Base-by-base conservation (phyloP, 2,888 invertebrate genomes). In the Esperia sulphurella region DNA sequence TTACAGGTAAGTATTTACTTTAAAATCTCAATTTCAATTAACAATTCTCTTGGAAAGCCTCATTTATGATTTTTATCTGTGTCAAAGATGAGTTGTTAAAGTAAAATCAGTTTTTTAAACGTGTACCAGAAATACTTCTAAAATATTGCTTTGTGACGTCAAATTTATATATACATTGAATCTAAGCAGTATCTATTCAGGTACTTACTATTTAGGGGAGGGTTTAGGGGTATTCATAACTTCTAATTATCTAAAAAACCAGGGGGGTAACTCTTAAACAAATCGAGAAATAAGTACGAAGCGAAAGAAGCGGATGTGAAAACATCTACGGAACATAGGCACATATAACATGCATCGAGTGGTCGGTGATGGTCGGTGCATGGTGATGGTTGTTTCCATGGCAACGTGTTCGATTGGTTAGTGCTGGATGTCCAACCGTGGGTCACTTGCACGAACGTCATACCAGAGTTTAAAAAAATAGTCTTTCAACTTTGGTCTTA, bases 361-460 rank as follows among this genome's bases (percentile, higher is more conserved):
- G 53, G 49, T 54, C 57, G 58, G 59, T n/a, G 37, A 44, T 51
- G 75, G 74, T 75, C 63, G 60, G 80, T 80, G 83, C 83, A 83
- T 88, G 89, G 88, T 88, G 88, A 88, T 88, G 88, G 88, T 88
- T 89, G 88, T 80, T 64, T 35, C 41, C 35, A 13, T 46, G 46
- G 46, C 41, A 21, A 37, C 50, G 46, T 46, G 43, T 40, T 41
- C 30, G 43, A 21, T 45, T 41, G 47, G 47, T 51, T 45, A 51
- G 45, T 48, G 48, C 51, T 51, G n/a, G 9, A 39, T 9, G 21
- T 5, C 21, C 21, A 21, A 21, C 21, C 5, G 21, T 21, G 21
- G 21, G 21, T 5, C 21, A 21, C 7, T 33, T 37, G 12, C 21
- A 21, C 21, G 21, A 21, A 21, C 21, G 21, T 21, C 21, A 5